Base-by-base conservation (phyloP, 2,888 invertebrate genomes). In the Cantharis rufa region DNA sequence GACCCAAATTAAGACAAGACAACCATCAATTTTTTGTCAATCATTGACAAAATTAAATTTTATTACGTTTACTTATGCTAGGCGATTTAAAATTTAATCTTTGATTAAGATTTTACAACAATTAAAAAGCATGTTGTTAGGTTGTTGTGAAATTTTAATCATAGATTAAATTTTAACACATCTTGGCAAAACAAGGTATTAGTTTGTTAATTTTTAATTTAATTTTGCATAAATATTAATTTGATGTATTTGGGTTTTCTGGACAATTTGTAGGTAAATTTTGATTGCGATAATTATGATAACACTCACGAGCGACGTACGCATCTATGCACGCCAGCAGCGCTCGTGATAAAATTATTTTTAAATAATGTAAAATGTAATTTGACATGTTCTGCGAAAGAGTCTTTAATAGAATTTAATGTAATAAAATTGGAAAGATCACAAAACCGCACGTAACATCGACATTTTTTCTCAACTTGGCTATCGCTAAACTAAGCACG, bases 401-500 rank as follows among this genome's bases (percentile, higher is more conserved):
- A 48, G 48, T 48, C 48, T 48, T 48, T 48, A 48, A 48, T 48
- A 48, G n/a, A 48, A 48, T 48, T 48, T 13, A 48, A 48, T 48
- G 48, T 48, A 48, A 48, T 48, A n/a, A 48, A 48, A 48, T 48
- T 48, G 48, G 71, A 74, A 77, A 73, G 73, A 68, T 76, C 70
- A 73, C 28, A 70, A 72, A 71, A 32, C 64, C 15, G 27, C 76
- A 76, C 73, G 76, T 76, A 76, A 4, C 32, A 64, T 63, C 76
- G 70, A 62, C 66, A 69, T 62, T 62, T 74, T 24, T 64, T 70
- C 71, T 15, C 32, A 64, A 21, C 48, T 74, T 74, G 72, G 75
- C 69, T 76, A 79, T 79, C 73, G 71, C 68, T 78, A 79, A 79
- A 73, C 77, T 74, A 74, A 71, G 75, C 79, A 79, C 79, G 79